A percentile compares a stretch with the other conserved stretches of the same genome.
These are phyloP conservation scores for Eupeodes luniger DNA, from an alignment of 2,888 invertebrate genomes.

Conservation along the genomic window DNA sequence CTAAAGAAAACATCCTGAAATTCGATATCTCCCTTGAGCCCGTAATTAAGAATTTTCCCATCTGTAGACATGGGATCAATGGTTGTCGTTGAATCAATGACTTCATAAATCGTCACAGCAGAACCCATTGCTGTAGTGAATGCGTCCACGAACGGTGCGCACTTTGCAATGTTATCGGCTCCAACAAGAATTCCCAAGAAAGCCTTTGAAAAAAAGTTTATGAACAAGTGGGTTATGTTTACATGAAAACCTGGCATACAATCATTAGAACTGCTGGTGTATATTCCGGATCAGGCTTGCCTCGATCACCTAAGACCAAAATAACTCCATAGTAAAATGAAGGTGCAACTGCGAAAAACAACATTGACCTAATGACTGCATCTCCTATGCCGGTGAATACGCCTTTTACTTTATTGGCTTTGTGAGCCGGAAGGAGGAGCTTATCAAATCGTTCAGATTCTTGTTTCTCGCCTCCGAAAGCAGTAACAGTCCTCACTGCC, in stretches of 20 bases:
- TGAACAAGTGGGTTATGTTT: background rate
- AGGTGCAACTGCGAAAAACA: conserved; percentile 89
- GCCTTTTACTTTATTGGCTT: conserved; percentile 87
- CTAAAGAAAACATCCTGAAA: conserved; percentile 88
- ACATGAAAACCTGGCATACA: conserved; percentile 82
- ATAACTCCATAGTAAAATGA: conserved; percentile 92
- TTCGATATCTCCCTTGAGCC: conserved; percentile 87
- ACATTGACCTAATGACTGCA: conserved; percentile 89
- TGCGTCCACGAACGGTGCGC: conserved; percentile 90
- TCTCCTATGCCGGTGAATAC: conserved; percentile 88
- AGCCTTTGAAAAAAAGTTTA: conserved; percentile 58
- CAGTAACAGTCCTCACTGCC: conserved; percentile 90
- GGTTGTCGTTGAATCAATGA: conserved; percentile 89
- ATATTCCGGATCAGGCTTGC: conserved; percentile 86
- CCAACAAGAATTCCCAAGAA: conserved; percentile 91
- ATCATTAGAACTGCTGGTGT: conserved; percentile 89
- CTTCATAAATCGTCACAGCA: conserved; percentile 89
- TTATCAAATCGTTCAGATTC: conserved; percentile 86
- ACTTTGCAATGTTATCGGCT: conserved; percentile 90
- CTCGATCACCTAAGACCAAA: conserved; percentile 87
- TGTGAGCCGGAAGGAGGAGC: conserved; percentile 86
- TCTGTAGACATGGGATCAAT: conserved; percentile 89
- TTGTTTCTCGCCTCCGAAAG: conserved; percentile 90
- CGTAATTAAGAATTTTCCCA: conserved; percentile 86
- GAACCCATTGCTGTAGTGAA: conserved; percentile 89